These are phyloP conservation scores for Corythornis madagascariensis DNA, from an alignment of 2,113 vertebrate genomes.

Conservation along the genomic window DNA sequence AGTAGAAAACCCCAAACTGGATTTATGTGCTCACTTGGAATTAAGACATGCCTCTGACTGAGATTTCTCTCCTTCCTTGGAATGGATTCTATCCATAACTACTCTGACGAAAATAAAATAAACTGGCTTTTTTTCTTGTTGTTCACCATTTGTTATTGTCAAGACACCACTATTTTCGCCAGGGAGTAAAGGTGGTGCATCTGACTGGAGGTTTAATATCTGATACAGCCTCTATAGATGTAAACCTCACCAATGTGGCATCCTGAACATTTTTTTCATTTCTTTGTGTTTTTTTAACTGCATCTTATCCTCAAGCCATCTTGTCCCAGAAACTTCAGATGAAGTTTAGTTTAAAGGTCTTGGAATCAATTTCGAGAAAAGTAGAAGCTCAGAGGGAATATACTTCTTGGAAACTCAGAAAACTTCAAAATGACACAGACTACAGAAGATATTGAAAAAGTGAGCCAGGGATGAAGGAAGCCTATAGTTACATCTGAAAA, in stretches of 20 bases:
- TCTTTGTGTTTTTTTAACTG: not conserved
- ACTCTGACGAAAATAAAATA: not conserved
- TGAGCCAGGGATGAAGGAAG: not conserved
- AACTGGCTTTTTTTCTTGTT: not conserved
- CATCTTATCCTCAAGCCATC: constrained; percentile 20
- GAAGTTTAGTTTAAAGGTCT: constrained; percentile 35
- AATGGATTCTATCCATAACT: constrained; percentile 18
- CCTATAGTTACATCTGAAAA: not conserved
- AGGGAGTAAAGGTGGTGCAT: constrained; percentile 15
- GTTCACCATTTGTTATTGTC: constrained; percentile 16
- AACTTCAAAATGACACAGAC: constrained; percentile 4
- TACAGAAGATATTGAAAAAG: not conserved
- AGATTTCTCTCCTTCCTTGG: constrained; percentile 28
- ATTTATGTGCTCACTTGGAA: constrained; percentile 49
- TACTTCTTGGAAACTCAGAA: not conserved
- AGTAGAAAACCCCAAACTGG: constrained; percentile 32
- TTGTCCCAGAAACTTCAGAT: constrained; percentile 44
- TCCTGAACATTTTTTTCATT: not conserved
- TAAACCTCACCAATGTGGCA: not conserved
- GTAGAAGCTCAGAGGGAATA: not conserved
- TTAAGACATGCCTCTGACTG: constrained; percentile 32
- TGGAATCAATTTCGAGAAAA: constrained; percentile 33
- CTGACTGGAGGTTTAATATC: constrained; percentile 28
- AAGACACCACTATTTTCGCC: not conserved
- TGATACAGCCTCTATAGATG: constrained; percentile 15